Conservation (phyloP, 2,888 invertebrate genomes). For the Myopa tessellatipennis region DNA sequence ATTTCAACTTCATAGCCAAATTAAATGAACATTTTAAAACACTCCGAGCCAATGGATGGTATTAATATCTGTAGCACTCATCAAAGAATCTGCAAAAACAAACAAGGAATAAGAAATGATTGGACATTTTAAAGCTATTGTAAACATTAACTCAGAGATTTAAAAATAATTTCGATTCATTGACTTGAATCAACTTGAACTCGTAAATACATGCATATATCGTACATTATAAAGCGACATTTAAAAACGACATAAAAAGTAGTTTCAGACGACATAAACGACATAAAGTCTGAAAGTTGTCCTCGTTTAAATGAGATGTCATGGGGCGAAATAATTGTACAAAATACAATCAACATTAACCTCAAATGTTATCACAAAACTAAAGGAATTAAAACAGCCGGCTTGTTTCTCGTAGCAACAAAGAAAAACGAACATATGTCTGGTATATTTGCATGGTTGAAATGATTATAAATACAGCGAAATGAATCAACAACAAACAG, state of each 20-base stretch:
- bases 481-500: slow-evolving; percentile 7
- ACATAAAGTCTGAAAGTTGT: too few species aligned
- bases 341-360: not conserved
- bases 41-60: not conserved
- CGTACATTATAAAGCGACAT: too few species aligned
- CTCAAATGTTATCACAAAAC: slow-evolving; percentile 29
- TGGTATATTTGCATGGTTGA: slow-evolving; percentile 18
- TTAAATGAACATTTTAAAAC: slow-evolving; percentile 4
- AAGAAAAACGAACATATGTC: not conserved
- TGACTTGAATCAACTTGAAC: too few species aligned
- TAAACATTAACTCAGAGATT: too few species aligned
- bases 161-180: too few species aligned
- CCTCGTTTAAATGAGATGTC: slow-evolving; percentile 1
- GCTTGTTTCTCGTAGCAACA: not conserved
- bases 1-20: slow-evolving; percentile 22
- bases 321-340: not conserved
- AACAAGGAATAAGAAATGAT: not conserved
- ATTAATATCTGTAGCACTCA: not conserved
- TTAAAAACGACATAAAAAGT: too few species aligned
- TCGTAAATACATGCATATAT: too few species aligned
- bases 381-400: not conserved
- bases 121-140: not conserved
- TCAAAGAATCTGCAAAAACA: slow-evolving; percentile 15
- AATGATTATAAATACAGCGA: slow-evolving; percentile 22
- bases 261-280: too few species aligned